Evolutionary conservation across 2,113 vertebrate genomes (phyloP).

Genomic region (Dascyllus trimaculatus): DNA sequence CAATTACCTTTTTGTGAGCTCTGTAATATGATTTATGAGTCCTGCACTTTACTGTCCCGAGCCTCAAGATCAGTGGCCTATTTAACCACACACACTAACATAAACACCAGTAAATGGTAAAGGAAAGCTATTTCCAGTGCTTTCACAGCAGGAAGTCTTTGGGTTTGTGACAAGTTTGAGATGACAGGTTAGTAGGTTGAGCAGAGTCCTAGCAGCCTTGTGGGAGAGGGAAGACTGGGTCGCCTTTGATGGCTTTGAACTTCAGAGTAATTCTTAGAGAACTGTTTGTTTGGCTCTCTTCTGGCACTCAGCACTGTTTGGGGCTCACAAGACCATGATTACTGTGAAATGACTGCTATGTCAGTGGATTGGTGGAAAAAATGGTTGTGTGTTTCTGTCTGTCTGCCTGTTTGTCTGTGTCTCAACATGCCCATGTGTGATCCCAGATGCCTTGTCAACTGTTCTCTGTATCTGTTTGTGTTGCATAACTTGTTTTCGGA

Average conservation of each 20-base stretch:
- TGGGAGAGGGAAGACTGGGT: conserved; percentile 35
- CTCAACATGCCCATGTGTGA: conserved; percentile 48
- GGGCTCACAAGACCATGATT: conserved; percentile 65
- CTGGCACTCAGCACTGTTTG: conserved; percentile 67
- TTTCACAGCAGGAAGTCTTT: conserved; percentile 33
- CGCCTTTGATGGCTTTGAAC: conserved; percentile 71
- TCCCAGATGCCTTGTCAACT: conserved; percentile 61
- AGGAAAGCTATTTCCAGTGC: conserved; percentile 41
- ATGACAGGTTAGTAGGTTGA: conserved; percentile 51
- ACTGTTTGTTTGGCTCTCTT: conserved; percentile 76
- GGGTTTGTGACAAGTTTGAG: conserved; percentile 45
- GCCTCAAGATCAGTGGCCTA: conserved; percentile 29
- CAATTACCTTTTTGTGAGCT: conserved; percentile 62
- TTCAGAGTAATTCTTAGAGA: conserved; percentile 58
- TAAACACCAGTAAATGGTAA: conserved; percentile 54
- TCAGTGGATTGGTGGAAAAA: conserved; percentile 65
- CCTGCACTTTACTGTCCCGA: conserved; percentile 49
- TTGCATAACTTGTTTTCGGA: conserved; percentile 54
- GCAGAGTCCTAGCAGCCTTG: conserved; percentile 28
- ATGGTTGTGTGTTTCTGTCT: conserved; percentile 54
- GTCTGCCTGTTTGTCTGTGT: conserved; percentile 8
- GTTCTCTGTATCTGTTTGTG: conserved; percentile 51
- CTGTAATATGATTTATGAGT: conserved; percentile 71
- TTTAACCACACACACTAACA: conserved; percentile 42
- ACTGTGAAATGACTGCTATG: conserved; percentile 70